These are phyloP conservation scores for Pseudococcus jackbeardsleyi DNA, from an alignment of 2,888 invertebrate species.

Conservation along the genomic window DNA sequence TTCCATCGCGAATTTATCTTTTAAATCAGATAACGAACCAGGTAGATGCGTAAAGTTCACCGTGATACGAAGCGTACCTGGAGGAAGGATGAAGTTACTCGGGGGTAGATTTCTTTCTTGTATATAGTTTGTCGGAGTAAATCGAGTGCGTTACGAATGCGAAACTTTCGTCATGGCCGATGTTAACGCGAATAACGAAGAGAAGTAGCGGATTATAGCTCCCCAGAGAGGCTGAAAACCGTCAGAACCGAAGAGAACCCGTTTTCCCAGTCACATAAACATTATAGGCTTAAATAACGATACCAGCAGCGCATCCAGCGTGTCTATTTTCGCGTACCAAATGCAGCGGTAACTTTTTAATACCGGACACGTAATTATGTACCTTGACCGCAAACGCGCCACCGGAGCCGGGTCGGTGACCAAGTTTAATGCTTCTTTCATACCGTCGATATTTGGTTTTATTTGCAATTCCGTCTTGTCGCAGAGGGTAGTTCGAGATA, in stretches of 20 bases:
- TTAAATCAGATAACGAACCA: slow-evolving; percentile 14
- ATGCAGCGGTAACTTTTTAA: slow-evolving; percentile 41
- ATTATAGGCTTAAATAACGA: slow-evolving; percentile 53
- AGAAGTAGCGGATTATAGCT: slow-evolving; percentile 45
- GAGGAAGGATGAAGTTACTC: background rate
- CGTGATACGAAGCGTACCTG: background rate
- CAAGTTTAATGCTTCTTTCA: slow-evolving; percentile 1
- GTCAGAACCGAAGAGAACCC: slow-evolving; percentile 57
- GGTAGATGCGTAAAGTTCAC: slow-evolving; percentile 31
- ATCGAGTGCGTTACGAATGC: slow-evolving; percentile 49
- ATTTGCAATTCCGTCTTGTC: background rate
- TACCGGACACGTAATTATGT: slow-evolving; percentile 43
- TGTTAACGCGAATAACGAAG: slow-evolving; percentile 18
- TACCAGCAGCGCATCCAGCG: slow-evolving; percentile 20
- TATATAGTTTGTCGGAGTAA: slow-evolving; percentile 31
- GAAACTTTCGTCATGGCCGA: slow-evolving; percentile 35
- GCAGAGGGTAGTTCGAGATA: background rate
- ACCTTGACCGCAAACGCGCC: slow-evolving; percentile 17
- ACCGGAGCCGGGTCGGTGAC: background rate
- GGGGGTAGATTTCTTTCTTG: slow-evolving; percentile 24
- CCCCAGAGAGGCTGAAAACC: slow-evolving; percentile 44
- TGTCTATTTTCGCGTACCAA: slow-evolving; percentile 25
- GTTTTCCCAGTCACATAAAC: slow-evolving; percentile 56
- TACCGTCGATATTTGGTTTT: background rate
- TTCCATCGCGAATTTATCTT: background rate